Conservation (phyloP, 1,140 invertebrate species). For the Nebria ingens region DNA sequence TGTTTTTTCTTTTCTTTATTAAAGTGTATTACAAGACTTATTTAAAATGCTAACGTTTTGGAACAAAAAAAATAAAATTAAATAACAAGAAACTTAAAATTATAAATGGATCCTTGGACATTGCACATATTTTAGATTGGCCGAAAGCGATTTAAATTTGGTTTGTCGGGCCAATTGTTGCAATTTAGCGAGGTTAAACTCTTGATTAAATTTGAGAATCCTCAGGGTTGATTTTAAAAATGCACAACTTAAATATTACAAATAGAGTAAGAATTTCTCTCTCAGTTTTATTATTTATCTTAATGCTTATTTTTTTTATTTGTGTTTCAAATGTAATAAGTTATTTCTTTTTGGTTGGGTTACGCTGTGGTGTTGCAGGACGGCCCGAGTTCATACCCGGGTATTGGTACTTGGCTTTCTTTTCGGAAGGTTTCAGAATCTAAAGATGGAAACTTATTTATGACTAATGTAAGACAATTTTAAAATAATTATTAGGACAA, state of each 20-base stretch:
- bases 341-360: conserved; percentile 75
- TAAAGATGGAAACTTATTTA: conserved; percentile 33
- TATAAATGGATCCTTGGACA: too few species aligned
- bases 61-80: neutral
- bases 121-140: too few species aligned
- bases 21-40: neutral
- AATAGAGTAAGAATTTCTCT: neutral
- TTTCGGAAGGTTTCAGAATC: conserved; percentile 98
- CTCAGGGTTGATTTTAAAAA: neutral
- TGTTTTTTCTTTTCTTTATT: neutral
- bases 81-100: too few species aligned
- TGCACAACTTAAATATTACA: neutral
- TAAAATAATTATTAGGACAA: neutral
- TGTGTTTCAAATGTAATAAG: too few species aligned
- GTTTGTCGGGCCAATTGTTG: neutral
- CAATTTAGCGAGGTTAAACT: neutral
- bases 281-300: too few species aligned
- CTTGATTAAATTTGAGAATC: neutral
- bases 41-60: neutral
- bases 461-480: neutral
- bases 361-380: conserved; percentile 80
- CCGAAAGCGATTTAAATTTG: neutral
- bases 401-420: conserved; percentile 99
- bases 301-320: too few species aligned
- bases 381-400: conserved; percentile 68